Evolutionary conservation across 2,888 invertebrate species (phyloP), one percentile per base, ranked within the genome.

Genomic region (Andrena chrysosceles): DNA sequence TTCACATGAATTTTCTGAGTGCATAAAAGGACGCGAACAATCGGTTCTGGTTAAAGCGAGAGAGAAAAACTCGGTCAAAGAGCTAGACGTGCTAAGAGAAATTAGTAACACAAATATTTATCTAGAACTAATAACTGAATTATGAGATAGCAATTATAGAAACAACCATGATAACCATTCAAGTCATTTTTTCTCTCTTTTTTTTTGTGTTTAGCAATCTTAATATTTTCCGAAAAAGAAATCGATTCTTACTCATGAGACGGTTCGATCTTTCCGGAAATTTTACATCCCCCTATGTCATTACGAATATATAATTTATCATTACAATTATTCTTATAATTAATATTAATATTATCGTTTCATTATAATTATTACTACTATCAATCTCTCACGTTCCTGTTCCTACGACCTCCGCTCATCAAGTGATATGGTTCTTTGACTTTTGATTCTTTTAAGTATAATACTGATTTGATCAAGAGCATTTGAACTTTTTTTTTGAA

Each of bases 381-480:
- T 81, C 85, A 85, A 89, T 89, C 81, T 89, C 84, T 86, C 82
- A 71, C 81, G 68, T 75, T 78, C 81, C 67, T 80, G 70, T 59
- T 56, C 75, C 70, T 81, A 81, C 73, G 73, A 75, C 80, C 78
- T 80, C 80, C 77, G 69, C 85, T 81, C 23, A 10, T 56, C 84
- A 82, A 90, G 81, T 91, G 91, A 92, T 91, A 91, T 92, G 91
- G 85, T 92, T 90, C 83, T 82, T 89, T 85, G 83, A 88, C 60
- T 85, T 91, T 92, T 90, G 87, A 89, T 91, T 91, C 86, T 83
- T 86, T 85, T 83, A 87, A 77, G 84, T 88, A 87, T 91, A 91
- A 91, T 91, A 92, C 91, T 92, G 91, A 91, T 91, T 90, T 88
- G 88, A 91, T 91, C 89, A 83, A 89, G 86, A 89, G 89, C 90